Percentiles rank a stretch among this genome's conserved stretches.
Evolutionary conservation across 2,113 vertebrate genomes (phyloP).

Genomic region (Leptosomus discolor): DNA sequence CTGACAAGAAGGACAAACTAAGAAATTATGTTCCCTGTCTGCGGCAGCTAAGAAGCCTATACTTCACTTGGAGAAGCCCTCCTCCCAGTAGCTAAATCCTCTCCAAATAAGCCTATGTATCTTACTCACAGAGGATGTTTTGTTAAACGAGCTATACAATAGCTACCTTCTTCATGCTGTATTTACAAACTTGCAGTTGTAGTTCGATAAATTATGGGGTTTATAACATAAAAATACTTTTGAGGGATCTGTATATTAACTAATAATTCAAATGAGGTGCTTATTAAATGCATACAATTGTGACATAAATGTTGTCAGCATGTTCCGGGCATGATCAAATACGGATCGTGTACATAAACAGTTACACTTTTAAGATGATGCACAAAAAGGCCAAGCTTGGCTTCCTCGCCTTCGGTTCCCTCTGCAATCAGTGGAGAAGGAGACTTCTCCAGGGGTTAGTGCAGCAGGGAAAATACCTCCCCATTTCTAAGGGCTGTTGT

Average conservation of each 20-base stretch:
- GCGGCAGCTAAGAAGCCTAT: slow-evolving; percentile 16
- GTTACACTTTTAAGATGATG: neutral
- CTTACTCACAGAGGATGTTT: slow-evolving; percentile 36
- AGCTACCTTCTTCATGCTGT: slow-evolving; percentile 45
- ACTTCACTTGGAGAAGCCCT: neutral
- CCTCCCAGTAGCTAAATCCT: slow-evolving; percentile 22
- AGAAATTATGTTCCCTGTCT: neutral
- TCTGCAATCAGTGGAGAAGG: neutral
- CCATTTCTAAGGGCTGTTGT: neutral
- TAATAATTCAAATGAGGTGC: slow-evolving; percentile 43
- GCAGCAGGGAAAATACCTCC: neutral
- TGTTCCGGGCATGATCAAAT: neutral
- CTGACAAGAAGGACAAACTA: neutral
- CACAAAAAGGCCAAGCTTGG: neutral
- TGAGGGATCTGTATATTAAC: slow-evolving; percentile 37
- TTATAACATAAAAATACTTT: slow-evolving; percentile 26
- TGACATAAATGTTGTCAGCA: slow-evolving; percentile 31
- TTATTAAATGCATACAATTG: slow-evolving; percentile 47
- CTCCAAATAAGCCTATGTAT: slow-evolving; percentile 28
- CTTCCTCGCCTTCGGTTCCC: neutral
- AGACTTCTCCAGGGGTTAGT: neutral
- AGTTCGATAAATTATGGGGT: slow-evolving; percentile 54
- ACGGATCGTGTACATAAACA: neutral
- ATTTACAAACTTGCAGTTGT: slow-evolving; percentile 43
- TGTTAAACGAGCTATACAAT: slow-evolving; percentile 48